Percentiles rank a stretch among this genome's conserved stretches.
These are phyloP conservation scores for Salticus scenicus DNA, from an alignment of 2,888 invertebrate species.

Conservation along the genomic window DNA sequence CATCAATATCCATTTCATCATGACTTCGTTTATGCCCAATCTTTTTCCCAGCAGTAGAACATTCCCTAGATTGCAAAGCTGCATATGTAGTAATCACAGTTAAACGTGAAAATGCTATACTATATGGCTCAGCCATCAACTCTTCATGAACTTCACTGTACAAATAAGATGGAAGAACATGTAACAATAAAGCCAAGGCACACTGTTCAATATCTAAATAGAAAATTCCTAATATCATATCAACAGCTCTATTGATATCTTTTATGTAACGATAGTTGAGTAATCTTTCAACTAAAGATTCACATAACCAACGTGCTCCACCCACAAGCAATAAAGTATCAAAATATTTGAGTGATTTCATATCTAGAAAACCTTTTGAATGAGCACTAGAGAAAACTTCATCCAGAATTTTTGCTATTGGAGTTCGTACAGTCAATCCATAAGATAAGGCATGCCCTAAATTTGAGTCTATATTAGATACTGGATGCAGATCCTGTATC, in stretches of 20 bases:
- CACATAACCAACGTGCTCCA: slow-evolving; percentile 91
- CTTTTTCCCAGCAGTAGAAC: slow-evolving; percentile 29
- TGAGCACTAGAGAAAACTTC: slow-evolving; percentile 84
- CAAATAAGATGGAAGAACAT: slow-evolving; percentile 76
- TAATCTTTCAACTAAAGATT: slow-evolving; percentile 80
- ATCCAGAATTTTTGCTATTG: slow-evolving; percentile 84
- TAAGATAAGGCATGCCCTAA: slow-evolving; percentile 72
- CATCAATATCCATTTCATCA: slow-evolving; percentile 74
- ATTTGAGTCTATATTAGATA: slow-evolving; percentile 82
- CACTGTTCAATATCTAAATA: slow-evolving; percentile 92
- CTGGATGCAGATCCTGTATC: slow-evolving; percentile 89
- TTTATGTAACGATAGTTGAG: slow-evolving; percentile 79
- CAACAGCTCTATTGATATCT: slow-evolving; percentile 87
- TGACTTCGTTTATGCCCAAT: slow-evolving; percentile 71
- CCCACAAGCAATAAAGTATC: slow-evolving; percentile 90
- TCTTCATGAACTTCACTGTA: slow-evolving; percentile 73
- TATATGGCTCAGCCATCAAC: slow-evolving; percentile 75
- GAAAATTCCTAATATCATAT: slow-evolving; percentile 89
- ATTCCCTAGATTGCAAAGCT: slow-evolving; percentile 73
- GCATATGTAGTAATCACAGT: slow-evolving; percentile 76
- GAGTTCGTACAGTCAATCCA: slow-evolving; percentile 85
- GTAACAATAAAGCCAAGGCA: slow-evolving; percentile 81
- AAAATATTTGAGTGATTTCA: slow-evolving; percentile 86
- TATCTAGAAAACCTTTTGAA: slow-evolving; percentile 87
- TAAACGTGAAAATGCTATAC: slow-evolving; percentile 76